Evolutionary conservation across 2,113 vertebrate genomes (phyloP).

Genomic region (Carettochelys insculpta): DNA sequence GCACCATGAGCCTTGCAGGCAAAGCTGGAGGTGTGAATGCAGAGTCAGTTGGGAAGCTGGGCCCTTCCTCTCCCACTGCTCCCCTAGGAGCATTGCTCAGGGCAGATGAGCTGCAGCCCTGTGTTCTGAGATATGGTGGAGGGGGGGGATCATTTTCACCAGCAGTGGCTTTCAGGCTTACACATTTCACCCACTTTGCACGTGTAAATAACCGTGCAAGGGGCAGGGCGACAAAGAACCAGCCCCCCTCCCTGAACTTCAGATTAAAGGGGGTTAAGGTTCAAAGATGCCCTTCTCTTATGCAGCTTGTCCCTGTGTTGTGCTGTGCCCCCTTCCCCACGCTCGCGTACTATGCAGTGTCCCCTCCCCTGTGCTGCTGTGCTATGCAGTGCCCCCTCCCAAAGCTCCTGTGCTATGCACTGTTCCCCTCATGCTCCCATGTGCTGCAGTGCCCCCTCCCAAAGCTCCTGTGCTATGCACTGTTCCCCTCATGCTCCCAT

Average conservation of each 20-base stretch:
- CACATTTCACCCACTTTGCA: background rate
- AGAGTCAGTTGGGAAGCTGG: background rate
- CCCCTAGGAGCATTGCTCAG: background rate
- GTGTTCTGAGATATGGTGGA: background rate
- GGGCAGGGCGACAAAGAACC: background rate
- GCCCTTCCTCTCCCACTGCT: background rate
- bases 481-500: background rate
- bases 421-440: fast-evolving
- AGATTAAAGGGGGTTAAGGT: no score
- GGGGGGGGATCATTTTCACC: background rate
- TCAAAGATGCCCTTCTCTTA: background rate
- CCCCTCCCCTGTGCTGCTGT: no score
- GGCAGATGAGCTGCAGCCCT: background rate
- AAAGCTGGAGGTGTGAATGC: background rate
- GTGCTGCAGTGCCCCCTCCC: no score
- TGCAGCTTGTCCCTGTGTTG: background rate
- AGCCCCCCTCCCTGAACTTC: background rate
- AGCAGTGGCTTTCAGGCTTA: no score
- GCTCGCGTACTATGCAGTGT: background rate
- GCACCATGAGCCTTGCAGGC: no score
- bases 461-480: no score
- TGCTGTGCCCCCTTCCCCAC: no score
- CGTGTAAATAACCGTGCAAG: background rate
- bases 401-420: no score
- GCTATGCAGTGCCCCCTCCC: no score